phyloP scores from a whole-genome alignment of 2,888 invertebrate species.

The Tetropium fuscum region DNA sequence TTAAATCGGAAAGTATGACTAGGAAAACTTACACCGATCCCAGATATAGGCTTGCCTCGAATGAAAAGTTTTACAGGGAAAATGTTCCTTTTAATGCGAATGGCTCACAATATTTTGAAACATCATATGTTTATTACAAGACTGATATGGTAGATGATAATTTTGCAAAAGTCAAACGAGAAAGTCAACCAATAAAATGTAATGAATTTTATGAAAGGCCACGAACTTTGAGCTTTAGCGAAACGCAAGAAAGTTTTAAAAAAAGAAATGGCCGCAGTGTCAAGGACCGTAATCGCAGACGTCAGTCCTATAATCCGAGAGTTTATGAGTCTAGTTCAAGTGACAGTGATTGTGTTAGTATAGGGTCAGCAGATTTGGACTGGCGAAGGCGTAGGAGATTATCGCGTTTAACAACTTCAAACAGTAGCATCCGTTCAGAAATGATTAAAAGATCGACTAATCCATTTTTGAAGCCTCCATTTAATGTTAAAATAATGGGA shows the following conservation, averaged over 20 bases:
- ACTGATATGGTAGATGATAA: slow-evolving; percentile 44
- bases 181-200: slow-evolving; percentile 11
- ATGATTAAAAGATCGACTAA: slow-evolving; percentile 57
- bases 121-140: slow-evolving; percentile 58
- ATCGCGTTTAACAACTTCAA: slow-evolving; percentile 61
- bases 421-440: slow-evolving; percentile 64
- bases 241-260: slow-evolving; percentile 53
- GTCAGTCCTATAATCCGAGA: slow-evolving; percentile 72
- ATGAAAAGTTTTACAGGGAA: slow-evolving; percentile 51
- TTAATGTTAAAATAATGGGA: slow-evolving; percentile 61
- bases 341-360: slow-evolving; percentile 66
- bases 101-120: slow-evolving; percentile 53
- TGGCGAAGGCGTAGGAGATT: slow-evolving; percentile 62
- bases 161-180: slow-evolving; percentile 34
- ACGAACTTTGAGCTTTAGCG: slow-evolving; percentile 55
- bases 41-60: slow-evolving; percentile 47
- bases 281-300: slow-evolving; percentile 68
- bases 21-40: slow-evolving; percentile 61
- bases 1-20: slow-evolving; percentile 65
- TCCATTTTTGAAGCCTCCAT: slow-evolving; percentile 63
- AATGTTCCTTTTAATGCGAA: slow-evolving; percentile 41
- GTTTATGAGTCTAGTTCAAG: slow-evolving; percentile 69
- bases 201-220: slow-evolving; percentile 45
- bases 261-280: slow-evolving; percentile 65
- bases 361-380: slow-evolving; percentile 64